Evolutionary conservation across 2,888 invertebrate species (phyloP).

Genomic region (Campoplex nolae): DNA sequence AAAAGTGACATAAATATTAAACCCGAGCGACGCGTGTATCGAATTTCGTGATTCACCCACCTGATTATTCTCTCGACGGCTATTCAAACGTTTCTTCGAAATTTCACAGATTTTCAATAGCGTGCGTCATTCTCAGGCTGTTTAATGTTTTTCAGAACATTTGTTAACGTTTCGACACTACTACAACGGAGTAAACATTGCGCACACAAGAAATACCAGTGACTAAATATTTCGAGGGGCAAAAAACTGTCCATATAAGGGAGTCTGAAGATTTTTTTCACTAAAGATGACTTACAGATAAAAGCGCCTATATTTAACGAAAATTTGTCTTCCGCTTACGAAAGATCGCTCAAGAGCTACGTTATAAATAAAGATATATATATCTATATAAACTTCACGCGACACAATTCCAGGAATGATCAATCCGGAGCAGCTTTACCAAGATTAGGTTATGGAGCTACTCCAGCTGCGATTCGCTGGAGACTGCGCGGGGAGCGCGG

Average conservation of each 20-base stretch:
- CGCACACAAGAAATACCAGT: conserved; percentile 12
- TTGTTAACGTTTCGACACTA: conserved; percentile 21
- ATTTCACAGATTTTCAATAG: conserved; percentile 37
- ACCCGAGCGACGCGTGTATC: conserved; percentile 22
- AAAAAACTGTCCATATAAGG: conserved; percentile 48
- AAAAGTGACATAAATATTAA: conserved; percentile 34
- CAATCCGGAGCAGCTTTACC: conserved; percentile 50
- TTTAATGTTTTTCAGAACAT: conserved; percentile 7
- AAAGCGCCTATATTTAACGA: neutral
- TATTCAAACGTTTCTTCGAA: conserved; percentile 9
- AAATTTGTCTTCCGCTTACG: neutral
- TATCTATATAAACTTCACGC: conserved; percentile 41
- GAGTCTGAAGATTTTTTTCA: conserved; percentile 14
- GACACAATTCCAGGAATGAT: conserved; percentile 39
- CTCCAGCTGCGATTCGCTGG: conserved; percentile 63
- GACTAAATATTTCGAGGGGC: conserved; percentile 3
- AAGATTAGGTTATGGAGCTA: conserved; percentile 58
- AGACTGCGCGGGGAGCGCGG: conserved; percentile 2
- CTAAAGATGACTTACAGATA: conserved; percentile 4
- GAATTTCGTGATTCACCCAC: conserved; percentile 49
- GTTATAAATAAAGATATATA: conserved; percentile 44
- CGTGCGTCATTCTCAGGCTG: conserved; percentile 39
- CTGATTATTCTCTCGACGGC: conserved; percentile 7
- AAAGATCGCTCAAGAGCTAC: neutral
- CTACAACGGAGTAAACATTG: conserved; percentile 45